Conservation (phyloP, 2,797 vertebrate species). For the Premnoplex brunnescens region DNA sequence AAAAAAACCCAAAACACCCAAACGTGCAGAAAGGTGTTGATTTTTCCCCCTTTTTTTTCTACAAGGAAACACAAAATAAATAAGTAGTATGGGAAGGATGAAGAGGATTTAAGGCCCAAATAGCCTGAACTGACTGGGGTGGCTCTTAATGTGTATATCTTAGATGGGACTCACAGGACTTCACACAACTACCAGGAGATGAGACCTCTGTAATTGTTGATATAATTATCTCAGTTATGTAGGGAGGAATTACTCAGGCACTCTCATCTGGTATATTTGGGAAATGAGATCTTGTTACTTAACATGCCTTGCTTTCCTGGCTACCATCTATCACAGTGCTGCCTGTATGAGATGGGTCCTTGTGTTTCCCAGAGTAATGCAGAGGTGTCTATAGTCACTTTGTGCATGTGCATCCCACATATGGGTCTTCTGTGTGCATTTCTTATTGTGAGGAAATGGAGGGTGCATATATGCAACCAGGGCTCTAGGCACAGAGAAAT, state of each 20-base stretch:
- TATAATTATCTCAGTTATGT: neutral
- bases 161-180: neutral
- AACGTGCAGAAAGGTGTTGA: neutral
- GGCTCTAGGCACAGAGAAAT: neutral
- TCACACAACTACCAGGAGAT: neutral
- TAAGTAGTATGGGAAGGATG: neutral
- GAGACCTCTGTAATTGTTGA: neutral
- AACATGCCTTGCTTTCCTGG: neutral
- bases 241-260: neutral
- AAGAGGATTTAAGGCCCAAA: neutral
- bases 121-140: neutral
- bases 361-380: neutral
- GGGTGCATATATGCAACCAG: neutral
- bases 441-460: neutral
- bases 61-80: neutral
- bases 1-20: neutral
- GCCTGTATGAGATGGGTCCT: neutral
- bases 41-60: neutral
- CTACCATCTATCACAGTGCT: neutral
- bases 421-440: neutral
- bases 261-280: neutral
- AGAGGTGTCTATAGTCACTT: neutral
- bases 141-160: neutral
- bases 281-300: neutral
- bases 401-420: accelerated